Evolutionary conservation across 2,888 invertebrate species (phyloP), one percentile per base, ranked within the genome.

Genomic region (Agelastica alni): DNA sequence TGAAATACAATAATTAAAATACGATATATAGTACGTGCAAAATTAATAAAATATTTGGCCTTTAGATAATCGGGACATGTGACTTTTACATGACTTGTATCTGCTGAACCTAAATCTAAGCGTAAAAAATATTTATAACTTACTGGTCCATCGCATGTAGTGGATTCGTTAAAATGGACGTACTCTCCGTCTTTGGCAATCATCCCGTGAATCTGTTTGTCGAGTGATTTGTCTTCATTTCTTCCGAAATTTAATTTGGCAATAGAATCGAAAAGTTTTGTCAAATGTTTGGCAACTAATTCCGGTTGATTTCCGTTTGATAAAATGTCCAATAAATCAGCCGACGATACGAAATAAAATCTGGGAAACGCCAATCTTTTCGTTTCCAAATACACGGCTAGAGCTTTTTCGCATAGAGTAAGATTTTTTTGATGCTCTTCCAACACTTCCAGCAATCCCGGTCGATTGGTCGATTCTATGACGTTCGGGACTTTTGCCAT

Each of bases 331-430:
- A 97, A 78, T 46, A 97, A 79, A 80, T 97, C 97, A 45, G 94
- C 95, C 5, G 96, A 95, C 5, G 96, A 96, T 1, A 97, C 94
- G 77, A 97, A 97, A 79, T 97, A 97, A 79, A 97, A 97, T 71
- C 91, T 81, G 10, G 97, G 96, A 79, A 97, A 97, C 2, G 96
- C 95, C 49, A 97, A 80, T 67, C 97, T 83, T 77, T 97, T 97
- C 0, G 96, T 96, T 81, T 97, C 96, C 67, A 97, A 82, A 78
- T 97, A 97, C 75, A 97, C 96, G 16, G 96, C 96, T 58, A 97
- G 79, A 6, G 96, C 96, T 78, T 97, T 97, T 78, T 97, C 97
- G 75, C 97, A 97, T 18, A 96, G 82, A 0, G 89, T 87, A 56
- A 97, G 79, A 72, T 93, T 89, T 63, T 85, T 86, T 74, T 96